Percentiles rank a stretch among this genome's conserved stretches.
These are phyloP conservation scores for Idaea straminata DNA, from an alignment of 2,888 invertebrate species.

Conservation along the genomic window DNA sequence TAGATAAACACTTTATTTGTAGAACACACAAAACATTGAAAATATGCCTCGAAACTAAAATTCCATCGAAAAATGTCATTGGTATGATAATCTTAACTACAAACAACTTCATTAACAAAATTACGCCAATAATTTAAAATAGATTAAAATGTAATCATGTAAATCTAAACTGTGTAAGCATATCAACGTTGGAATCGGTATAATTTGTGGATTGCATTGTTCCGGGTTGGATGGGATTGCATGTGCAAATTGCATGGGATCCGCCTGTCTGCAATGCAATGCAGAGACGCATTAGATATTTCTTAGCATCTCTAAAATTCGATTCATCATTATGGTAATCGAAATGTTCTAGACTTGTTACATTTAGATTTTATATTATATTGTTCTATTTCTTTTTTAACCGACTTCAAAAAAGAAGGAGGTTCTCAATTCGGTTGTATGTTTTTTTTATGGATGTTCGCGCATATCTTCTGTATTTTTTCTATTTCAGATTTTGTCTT, in stretches of 20 bases:
- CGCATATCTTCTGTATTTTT: no score
- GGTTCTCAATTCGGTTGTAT: no score
- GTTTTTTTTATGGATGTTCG: no score
- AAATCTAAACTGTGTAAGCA: neutral
- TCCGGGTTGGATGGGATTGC: neutral
- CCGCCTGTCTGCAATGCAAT: neutral
- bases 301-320: neutral
- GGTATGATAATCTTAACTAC: no score
- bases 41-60: no score
- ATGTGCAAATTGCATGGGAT: neutral
- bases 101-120: neutral
- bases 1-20: no score
- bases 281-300: neutral
- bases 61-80: no score
- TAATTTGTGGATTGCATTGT: neutral
- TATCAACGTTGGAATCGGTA: neutral
- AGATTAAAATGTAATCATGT: neutral
- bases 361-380: no score
- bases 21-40: no score
- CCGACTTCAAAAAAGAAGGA: no score
- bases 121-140: neutral
- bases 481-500: no score
- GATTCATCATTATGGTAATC: neutral
- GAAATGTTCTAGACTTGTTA: neutral
- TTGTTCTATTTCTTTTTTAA: no score